Base-by-base conservation (phyloP, 1,140 invertebrate species). In the Bombus pascuorum region DNA sequence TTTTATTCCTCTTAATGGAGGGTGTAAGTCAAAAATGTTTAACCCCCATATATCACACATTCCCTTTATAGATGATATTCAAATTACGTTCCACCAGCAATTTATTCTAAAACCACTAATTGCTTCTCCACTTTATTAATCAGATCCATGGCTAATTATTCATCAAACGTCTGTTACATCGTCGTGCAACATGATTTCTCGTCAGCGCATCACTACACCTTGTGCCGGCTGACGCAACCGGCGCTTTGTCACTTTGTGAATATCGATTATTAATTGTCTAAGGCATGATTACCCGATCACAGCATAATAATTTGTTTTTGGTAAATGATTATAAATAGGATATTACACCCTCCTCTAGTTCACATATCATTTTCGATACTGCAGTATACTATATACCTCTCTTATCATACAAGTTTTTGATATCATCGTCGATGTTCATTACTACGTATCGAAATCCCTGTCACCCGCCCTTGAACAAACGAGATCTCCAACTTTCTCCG, bases 181-280 rank as follows among this genome's bases (percentile, higher is more conserved):
- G 47, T 75, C 44, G 44, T 37, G 34, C 65, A 70, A 68, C 53
- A 62, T 80, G 59, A 79, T 79, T 71, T 72, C 76, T n/a, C 47
- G 73, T 39, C 70, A 39, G 22, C n/a, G 15, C 53, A 57, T 34
- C 25, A 12, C 10, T 34, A 47, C 53, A 25, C 39, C 57, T 28
- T 44, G 75, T 37, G 37, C 68, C 53, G 47, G 37, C 66, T 78
- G 47, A 71, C 68, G 66, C 65, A 25, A 62, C 75, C 59, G 47
- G 8, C 47, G 65, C 76, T 84, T 84, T 84, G 76, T 84, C 83
- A 84, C 76, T 79, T 84, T 53, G 76, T 70, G 83, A 72, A 79
- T 80, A 80, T 84, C 83, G 83, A 85, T 81, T 80, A 85, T 81
- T 85, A 79, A 84, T 84, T 59, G 83, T 84, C 76, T 71, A 42